Evolutionary conservation across 2,888 invertebrate genomes (phyloP), one percentile per base, ranked within the genome.

Genomic region (Drosophila robusta): DNA sequence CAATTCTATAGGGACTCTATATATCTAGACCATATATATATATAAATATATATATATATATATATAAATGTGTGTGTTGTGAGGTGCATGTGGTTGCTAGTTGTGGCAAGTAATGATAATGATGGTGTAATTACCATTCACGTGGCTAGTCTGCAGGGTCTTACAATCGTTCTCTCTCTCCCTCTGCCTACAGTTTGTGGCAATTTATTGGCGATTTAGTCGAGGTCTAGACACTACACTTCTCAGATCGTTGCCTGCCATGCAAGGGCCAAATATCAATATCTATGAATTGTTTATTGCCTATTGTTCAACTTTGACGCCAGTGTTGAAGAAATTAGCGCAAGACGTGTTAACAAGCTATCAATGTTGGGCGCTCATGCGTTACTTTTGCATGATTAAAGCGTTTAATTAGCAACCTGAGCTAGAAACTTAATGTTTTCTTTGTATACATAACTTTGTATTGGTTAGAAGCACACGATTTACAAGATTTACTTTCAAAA

Each of bases 261-360:
- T n/a, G 22, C 26, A 29, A 24, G 39, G 41, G 45, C 55, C 51
- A 56, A 57, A 52, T 61, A 49, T 50, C 41, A 12, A 58, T 68
- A 32, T 42, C 52, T 70, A 54, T 70, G 66, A 56, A 61, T 73
- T 50, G 52, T 61, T 76, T 16, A 61, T 70, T 76, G 54, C n/a
- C 16, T 1, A 29, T 55, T 69, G 39, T 41, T 6, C 22, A 50
- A 41, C 46, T 24, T 11, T n/a, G 18, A n/a, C 26, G 55, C n/a
- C 39, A 24, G 54, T 32, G 32, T 45, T 58, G 16, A 38, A 50
- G 8, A 58, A 49, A 64, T 50, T 38, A 54, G 26, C 50, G 16
- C 5, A 8, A 45, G 39, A 46, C 39, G 51, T 52, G 44, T 9
- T 56, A 47, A 72, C 47, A 56, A 41, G 24, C 45, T 32, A 41